phyloP scores from a whole-genome alignment of 1,140 invertebrate species.

The Neodiprion pinetum region DNA sequence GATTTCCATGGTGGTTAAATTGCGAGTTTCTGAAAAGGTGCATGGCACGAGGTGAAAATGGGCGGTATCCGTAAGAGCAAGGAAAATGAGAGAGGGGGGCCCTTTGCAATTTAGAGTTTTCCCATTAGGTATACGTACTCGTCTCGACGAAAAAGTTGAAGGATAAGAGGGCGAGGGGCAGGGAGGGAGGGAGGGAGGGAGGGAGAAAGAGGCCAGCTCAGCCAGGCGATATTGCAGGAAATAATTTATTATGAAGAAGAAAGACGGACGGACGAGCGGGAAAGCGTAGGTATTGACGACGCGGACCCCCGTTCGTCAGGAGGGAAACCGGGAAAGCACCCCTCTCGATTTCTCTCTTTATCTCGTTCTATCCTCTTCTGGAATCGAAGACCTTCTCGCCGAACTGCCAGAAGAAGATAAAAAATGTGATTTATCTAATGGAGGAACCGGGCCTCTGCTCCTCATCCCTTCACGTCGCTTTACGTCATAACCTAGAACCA shows the following conservation, averaged over 20 bases:
- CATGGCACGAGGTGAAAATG: not conserved
- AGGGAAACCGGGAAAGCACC: no score
- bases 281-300: not conserved
- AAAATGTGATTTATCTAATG: slow-evolving; percentile 6
- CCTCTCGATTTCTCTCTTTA: no score
- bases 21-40: no score
- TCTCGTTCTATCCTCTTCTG: not conserved
- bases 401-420: not conserved
- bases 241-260: slow-evolving; percentile 4
- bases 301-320: not conserved
- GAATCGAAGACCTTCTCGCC: not conserved
- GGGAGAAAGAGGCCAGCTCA: not conserved
- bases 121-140: not conserved
- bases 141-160: not conserved
- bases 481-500: not conserved
- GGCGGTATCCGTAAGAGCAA: not conserved
- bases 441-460: not conserved
- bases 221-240: not conserved
- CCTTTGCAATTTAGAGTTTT: slow-evolving; percentile 7
- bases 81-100: not conserved
- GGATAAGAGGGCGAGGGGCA: slow-evolving; percentile 1
- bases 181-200: not conserved
- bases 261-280: not conserved
- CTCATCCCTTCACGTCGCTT: not conserved
- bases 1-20: no score